phyloP scores from a whole-genome alignment of 2,113 vertebrate genomes.

The Bothrops jararaca region DNA sequence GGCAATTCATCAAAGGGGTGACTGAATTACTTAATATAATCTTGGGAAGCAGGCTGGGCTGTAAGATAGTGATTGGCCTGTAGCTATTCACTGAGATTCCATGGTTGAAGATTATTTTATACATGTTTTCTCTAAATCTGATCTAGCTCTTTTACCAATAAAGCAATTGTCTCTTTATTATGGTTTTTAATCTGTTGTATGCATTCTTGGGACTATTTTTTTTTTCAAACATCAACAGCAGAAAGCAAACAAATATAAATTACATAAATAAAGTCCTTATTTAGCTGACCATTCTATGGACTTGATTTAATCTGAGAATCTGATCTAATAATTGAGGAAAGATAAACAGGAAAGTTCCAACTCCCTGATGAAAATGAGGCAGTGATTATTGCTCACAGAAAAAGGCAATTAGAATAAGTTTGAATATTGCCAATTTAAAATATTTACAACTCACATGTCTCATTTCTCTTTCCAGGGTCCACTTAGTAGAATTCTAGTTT shows the following conservation, averaged over 20 bases:
- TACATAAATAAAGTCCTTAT: background rate
- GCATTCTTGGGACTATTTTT: background rate
- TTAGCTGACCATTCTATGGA: background rate
- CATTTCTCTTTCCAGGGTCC: background rate
- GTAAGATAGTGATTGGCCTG: background rate
- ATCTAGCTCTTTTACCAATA: background rate
- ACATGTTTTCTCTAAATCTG: background rate
- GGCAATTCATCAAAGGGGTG: background rate
- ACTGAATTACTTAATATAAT: background rate
- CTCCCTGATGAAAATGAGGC: background rate
- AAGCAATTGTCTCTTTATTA: background rate
- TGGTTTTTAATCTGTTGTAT: background rate
- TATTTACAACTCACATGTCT: background rate
- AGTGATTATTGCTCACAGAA: background rate
- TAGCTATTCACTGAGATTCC: background rate
- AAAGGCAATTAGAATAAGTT: background rate
- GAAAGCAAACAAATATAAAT: background rate
- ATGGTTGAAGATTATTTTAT: background rate
- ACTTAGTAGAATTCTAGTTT: background rate
- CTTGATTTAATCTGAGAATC: conserved; percentile 2
- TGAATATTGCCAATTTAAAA: background rate
- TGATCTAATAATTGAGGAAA: background rate
- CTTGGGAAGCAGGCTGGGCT: background rate
- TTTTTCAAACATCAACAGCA: background rate
- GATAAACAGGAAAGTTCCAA: background rate